phyloP scores from a whole-genome alignment of 1,140 invertebrate genomes.

The Sinonovacula constricta region DNA sequence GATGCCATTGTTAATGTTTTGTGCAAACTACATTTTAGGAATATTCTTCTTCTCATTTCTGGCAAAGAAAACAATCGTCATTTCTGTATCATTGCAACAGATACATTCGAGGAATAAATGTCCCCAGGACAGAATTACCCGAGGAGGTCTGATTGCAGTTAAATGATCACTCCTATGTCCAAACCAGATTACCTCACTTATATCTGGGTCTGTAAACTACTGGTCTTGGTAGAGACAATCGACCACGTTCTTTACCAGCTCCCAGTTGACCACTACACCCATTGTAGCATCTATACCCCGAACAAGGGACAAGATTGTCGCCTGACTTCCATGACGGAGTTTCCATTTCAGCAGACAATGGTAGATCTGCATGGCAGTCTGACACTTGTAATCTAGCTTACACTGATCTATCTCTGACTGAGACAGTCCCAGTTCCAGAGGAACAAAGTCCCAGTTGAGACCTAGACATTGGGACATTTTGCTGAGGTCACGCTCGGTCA shows the following conservation, averaged over 20 bases:
- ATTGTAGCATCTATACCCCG: conserved; percentile 19
- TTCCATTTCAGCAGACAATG: conserved; percentile 41
- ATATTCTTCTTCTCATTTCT: no score
- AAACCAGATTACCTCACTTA: no score
- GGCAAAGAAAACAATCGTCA: no score
- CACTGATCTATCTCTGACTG: conserved; percentile 36
- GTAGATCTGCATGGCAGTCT: conserved; percentile 46
- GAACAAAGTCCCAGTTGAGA: conserved; percentile 47
- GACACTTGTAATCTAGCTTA: conserved; percentile 36
- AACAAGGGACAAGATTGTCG: conserved; percentile 31
- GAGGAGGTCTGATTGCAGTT: no score
- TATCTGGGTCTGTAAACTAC: no score
- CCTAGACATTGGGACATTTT: conserved; percentile 38
- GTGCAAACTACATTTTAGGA: no score
- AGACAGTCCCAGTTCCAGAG: conserved; percentile 31
- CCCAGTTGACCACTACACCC: conserved; percentile 40
- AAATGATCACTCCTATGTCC: no score
- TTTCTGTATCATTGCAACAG: no score
- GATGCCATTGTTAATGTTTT: no score
- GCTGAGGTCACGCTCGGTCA: conserved; percentile 40
- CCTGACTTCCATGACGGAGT: not conserved
- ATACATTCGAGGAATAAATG: no score
- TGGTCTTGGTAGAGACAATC: conserved; percentile 25
- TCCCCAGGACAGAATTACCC: no score
- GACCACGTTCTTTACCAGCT: conserved; percentile 41